These are phyloP conservation scores for Phenganax stokvisi DNA, from an alignment of 92 coral and sea anemone genomes.

Conservation along the genomic window DNA sequence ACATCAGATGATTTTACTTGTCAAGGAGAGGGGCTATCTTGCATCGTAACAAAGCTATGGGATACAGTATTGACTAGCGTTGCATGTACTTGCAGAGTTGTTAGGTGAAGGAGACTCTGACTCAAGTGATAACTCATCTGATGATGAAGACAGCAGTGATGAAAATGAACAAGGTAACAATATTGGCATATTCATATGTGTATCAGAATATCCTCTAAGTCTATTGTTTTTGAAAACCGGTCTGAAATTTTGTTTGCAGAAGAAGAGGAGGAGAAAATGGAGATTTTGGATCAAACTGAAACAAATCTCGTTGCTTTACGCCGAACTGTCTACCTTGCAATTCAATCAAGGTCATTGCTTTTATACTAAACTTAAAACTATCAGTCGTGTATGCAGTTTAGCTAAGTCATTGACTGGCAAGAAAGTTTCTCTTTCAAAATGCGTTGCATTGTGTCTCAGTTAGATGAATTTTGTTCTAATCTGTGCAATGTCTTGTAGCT, in stretches of 20 bases:
- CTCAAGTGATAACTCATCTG: slow-evolving; percentile 63
- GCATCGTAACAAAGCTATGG: neutral
- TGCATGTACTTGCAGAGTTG: slow-evolving; percentile 49
- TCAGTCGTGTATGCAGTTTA: neutral
- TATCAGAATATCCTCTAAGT: too few relatives aligned
- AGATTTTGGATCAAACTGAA: slow-evolving; percentile 88
- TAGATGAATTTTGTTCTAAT: neutral
- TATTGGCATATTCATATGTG: neutral
- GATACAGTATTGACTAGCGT: too few relatives aligned
- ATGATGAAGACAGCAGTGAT: slow-evolving; percentile 71
- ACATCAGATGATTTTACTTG: neutral
- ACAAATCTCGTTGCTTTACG: slow-evolving; percentile 86
- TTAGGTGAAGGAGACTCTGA: slow-evolving; percentile 82
- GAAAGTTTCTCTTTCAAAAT: neutral
- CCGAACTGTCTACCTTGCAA: slow-evolving; percentile 86
- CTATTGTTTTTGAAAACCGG: too few relatives aligned
- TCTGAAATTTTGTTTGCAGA: neutral
- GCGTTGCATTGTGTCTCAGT: too few relatives aligned
- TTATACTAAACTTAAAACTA: too few relatives aligned
- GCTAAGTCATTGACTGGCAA: neutral
- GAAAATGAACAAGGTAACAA: slow-evolving; percentile 48
- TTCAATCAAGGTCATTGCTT: slow-evolving; percentile 78
- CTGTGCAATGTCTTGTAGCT: slow-evolving; percentile 41
- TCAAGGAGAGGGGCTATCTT: neutral
- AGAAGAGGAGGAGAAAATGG: slow-evolving; percentile 67